A percentile compares a stretch with the other conserved stretches of the same genome.
Evolutionary conservation across 2,113 vertebrate genomes (phyloP).

Genomic region (Galeopterus variegatus): DNA sequence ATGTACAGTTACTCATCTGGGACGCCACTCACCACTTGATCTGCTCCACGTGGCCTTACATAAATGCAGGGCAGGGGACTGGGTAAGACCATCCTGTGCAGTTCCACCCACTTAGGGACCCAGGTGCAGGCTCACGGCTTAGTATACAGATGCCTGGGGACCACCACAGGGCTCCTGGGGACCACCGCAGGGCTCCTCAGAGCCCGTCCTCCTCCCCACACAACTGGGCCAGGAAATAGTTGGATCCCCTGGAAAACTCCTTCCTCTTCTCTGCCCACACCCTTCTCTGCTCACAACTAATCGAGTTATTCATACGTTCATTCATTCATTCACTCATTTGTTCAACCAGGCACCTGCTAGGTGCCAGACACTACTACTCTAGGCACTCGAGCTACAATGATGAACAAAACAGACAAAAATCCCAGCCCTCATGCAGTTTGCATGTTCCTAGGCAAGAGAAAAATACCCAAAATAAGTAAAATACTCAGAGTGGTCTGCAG

Average conservation of each 20-base stretch:
- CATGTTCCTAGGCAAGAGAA: background rate
- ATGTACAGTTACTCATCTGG: background rate
- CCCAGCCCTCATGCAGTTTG: no score
- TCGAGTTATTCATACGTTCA: background rate
- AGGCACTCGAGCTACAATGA: background rate
- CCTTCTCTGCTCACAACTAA: background rate
- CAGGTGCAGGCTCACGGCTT: background rate
- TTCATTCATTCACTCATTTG: background rate
- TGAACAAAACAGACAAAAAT: background rate
- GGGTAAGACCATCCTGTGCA: background rate
- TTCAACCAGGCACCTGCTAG: background rate
- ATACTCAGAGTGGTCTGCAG: background rate
- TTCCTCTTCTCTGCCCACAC: background rate
- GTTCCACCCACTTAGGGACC: background rate
- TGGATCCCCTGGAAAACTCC: accelerated
- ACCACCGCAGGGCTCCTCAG: background rate
- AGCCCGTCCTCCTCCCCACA: background rate
- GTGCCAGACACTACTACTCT: no score
- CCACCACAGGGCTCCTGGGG: no score
- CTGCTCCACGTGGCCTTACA: background rate
- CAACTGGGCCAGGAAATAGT: no score
- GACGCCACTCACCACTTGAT: background rate
- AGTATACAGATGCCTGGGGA: background rate
- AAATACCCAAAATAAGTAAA: background rate
- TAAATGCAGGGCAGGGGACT: background rate